Evolutionary conservation across 2,113 vertebrate species (phyloP), one percentile per base, ranked within the genome.

Genomic region (Theristicus caerulescens): DNA sequence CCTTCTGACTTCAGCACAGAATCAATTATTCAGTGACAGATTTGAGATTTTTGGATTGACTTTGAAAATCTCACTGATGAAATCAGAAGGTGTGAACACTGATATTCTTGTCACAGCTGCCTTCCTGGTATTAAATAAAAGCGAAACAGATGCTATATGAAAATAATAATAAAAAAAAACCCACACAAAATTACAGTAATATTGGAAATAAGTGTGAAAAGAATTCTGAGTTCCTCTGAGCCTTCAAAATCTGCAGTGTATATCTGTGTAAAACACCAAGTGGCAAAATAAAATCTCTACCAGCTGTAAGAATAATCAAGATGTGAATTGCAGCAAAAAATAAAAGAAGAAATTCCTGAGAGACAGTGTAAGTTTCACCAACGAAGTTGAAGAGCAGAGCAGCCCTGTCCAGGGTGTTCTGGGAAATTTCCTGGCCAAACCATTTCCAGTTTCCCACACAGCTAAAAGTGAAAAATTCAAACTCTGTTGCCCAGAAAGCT

Each of bases 251-350:
- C 67, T 78, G 54, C 47, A 80, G 51, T 46, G 34, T 59, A 0
- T 74, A 81, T 62, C 46, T 46, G n/a, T 47, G 34, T 20, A 65
- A 72, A 38, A 52, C 15, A 80, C 19, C 25, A 67, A 82, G 82
- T 20, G 47, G 69, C 17, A 88, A 79, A 92, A 82, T 52, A 76
- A 87, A 82, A 67, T 79, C 85, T 80, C 44, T 61, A 77, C 82
- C 92, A 93, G 82, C 52, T 87, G 65, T 44, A 82, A 69, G 70
- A 90, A 90, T 72, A 85, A 79, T 82, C 59, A 94, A 86, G 40
- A 79, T 26, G 13, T 32, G 66, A 72, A 72, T 18, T 77, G 59
- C 47, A 84, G 40, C 25, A 91, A 71, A 84, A 54, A 91, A 51
- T 13, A 73, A 82, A 82, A 87, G 24, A 93, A 44, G 3, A n/a